A percentile compares a stretch with the other conserved stretches of the same genome.
These are phyloP conservation scores for Drosophila anomalata DNA, from an alignment of 2,888 invertebrate genomes.

Conservation along the genomic window DNA sequence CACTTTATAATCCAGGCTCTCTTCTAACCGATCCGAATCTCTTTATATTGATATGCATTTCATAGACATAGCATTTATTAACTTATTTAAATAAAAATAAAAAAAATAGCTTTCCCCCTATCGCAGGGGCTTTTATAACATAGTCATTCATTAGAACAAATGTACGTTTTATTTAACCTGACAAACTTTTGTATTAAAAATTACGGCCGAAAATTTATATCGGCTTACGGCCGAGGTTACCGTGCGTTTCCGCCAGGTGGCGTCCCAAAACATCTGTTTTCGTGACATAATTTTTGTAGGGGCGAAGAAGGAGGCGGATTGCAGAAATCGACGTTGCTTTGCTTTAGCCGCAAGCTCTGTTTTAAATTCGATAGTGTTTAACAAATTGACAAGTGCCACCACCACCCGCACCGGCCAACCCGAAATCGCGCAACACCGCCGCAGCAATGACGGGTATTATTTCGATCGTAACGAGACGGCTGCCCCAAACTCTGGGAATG, in stretches of 20 bases:
- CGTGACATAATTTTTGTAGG: conserved; percentile 62
- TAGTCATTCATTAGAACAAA: neutral
- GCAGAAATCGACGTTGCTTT: conserved; percentile 58
- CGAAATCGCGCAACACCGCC: conserved; percentile 35
- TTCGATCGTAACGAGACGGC: conserved; percentile 84
- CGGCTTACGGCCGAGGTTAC: neutral
- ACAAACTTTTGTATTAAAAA: neutral
- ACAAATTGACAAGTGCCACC: conserved; percentile 51
- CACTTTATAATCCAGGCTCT: no score
- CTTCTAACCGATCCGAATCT: no score
- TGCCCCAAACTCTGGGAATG: conserved; percentile 82
- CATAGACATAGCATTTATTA: no score
- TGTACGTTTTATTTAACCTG: neutral
- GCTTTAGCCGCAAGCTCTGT: conserved; percentile 51
- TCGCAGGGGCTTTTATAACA: neutral
- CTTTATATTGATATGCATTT: no score
- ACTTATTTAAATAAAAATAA: neutral
- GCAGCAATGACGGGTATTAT: conserved; percentile 84
- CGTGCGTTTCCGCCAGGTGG: conserved; percentile 7
- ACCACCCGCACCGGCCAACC: conserved; percentile 27
- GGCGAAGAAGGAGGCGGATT: conserved; percentile 46
- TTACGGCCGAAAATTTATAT: neutral
- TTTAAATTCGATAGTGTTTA: conserved; percentile 54
- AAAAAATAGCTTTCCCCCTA: neutral
- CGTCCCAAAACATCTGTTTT: conserved; percentile 1